Evolutionary conservation across 2,888 invertebrate species (phyloP).

Genomic region (Eutolmus rufibarbis): DNA sequence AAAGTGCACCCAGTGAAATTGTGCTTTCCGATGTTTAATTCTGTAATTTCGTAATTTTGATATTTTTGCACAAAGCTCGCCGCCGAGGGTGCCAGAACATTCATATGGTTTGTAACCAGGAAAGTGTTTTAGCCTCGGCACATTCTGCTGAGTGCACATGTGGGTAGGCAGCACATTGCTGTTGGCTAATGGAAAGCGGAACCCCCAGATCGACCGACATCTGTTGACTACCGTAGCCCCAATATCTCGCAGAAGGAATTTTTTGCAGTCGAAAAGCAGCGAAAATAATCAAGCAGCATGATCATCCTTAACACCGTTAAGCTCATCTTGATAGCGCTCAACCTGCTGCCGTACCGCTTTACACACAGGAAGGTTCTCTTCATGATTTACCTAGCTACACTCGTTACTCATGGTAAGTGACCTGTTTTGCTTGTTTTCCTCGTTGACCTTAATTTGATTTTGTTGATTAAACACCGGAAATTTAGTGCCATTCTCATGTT

Average conservation of each 20-base stretch:
- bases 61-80: conserved; percentile 11
- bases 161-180: conserved; percentile 8
- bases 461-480: conserved; percentile 47
- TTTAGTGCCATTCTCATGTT: conserved; percentile 41
- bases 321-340: conserved; percentile 61
- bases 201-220: background rate
- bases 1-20: conserved; percentile 7
- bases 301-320: conserved; percentile 62
- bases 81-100: background rate
- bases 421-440: conserved; percentile 38
- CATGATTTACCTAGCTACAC: conserved; percentile 61
- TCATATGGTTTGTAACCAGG: conserved; percentile 16
- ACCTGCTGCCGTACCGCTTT: conserved; percentile 63
- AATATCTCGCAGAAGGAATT: background rate
- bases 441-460: conserved; percentile 47
- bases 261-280: background rate
- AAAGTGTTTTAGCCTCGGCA: conserved; percentile 18
- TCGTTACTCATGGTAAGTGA: conserved; percentile 63
- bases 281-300: conserved; percentile 53
- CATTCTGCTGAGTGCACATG: background rate
- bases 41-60: conserved; percentile 24
- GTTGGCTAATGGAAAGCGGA: background rate
- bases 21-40: conserved; percentile 10
- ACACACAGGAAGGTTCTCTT: conserved; percentile 63
- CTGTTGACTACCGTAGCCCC: conserved; percentile 8